A percentile compares a stretch with the other conserved stretches of the same genome.
Evolutionary conservation across 2,113 vertebrate genomes (phyloP).

Genomic region (Promerops cafer): DNA sequence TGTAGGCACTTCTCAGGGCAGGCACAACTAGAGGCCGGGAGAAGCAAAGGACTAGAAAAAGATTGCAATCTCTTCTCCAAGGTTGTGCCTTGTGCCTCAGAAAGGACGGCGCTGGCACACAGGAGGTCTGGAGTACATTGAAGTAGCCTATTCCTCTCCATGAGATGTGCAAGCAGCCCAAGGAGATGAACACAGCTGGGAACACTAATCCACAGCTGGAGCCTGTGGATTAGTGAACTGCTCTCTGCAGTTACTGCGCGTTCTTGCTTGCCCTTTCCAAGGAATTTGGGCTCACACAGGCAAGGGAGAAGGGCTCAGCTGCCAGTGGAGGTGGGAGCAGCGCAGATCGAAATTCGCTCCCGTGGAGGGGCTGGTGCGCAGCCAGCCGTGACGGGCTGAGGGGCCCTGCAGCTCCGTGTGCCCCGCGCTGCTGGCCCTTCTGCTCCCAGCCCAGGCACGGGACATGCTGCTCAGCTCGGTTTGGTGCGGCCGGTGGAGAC

Average conservation of each 20-base stretch:
- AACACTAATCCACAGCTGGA: background rate
- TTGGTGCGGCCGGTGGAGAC: rapidly evolving
- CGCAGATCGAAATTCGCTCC: rapidly evolving
- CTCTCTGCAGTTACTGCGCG: background rate
- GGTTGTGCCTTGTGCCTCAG: background rate
- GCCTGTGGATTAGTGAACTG: background rate
- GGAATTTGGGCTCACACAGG: background rate
- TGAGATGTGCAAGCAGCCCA: background rate
- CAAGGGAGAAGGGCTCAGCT: background rate
- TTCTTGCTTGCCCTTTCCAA: background rate
- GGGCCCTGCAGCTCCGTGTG: background rate
- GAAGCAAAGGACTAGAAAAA: background rate
- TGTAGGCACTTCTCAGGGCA: background rate
- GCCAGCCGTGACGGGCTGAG: rapidly evolving
- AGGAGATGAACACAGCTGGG: background rate
- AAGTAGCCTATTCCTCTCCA: background rate
- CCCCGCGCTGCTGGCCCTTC: background rate
- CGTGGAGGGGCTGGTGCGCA: background rate
- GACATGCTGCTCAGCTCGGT: background rate
- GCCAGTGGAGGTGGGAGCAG: background rate
- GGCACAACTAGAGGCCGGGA: background rate
- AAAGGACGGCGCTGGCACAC: rapidly evolving
- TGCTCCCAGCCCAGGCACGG: background rate
- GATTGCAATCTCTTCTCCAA: background rate
- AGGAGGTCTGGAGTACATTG: background rate